phyloP scores from a whole-genome alignment of 2,888 invertebrate species.

The Andrena flavipes region DNA sequence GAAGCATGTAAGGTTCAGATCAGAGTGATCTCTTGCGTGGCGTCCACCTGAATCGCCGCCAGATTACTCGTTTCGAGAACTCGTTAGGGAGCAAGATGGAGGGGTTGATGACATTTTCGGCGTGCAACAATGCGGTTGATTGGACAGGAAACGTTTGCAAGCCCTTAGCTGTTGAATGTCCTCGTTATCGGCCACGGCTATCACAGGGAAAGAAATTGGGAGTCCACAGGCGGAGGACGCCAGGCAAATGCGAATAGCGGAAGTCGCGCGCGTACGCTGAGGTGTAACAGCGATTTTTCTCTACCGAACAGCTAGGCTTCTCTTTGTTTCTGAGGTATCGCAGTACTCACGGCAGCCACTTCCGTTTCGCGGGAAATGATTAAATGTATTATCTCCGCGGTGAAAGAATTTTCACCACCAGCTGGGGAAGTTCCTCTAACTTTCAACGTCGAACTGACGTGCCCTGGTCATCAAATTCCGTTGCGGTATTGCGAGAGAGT shows the following conservation, averaged over 20 bases:
- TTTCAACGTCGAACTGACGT: neutral
- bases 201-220: slow-evolving; percentile 30
- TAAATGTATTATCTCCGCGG: slow-evolving; percentile 16
- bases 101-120: slow-evolving; percentile 61
- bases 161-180: slow-evolving; percentile 79
- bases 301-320: neutral
- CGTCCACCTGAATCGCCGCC: neutral
- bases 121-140: slow-evolving; percentile 77
- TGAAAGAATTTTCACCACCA: neutral
- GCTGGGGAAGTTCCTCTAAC: neutral
- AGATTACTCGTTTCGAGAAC: slow-evolving; percentile 28
- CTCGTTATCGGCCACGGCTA: slow-evolving; percentile 74
- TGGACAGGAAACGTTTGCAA: slow-evolving; percentile 77
- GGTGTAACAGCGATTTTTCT: slow-evolving; percentile 34
- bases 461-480: slow-evolving; percentile 2
- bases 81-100: slow-evolving; percentile 38
- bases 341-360: neutral
- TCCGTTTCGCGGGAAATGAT: slow-evolving; percentile 20
- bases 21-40: neutral
- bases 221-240: neutral
- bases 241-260: slow-evolving; percentile 31
- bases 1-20: neutral
- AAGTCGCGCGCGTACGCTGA: slow-evolving; percentile 23
- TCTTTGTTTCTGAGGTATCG: neutral
- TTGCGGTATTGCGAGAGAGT: neutral